Conservation (phyloP, 92 coral and sea anemone genomes). For the Desmophyllum pertusum region DNA sequence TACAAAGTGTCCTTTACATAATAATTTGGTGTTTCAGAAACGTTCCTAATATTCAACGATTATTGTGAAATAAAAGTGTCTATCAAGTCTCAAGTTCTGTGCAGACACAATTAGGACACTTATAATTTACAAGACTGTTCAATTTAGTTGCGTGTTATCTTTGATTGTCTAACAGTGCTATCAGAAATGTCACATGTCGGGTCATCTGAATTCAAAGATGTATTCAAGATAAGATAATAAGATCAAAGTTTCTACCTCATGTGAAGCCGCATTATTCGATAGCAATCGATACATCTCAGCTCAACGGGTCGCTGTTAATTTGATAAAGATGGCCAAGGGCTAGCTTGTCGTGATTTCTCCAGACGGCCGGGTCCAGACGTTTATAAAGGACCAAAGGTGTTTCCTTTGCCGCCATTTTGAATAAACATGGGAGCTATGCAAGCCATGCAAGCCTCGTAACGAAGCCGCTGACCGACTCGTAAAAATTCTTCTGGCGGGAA, state of each 20-base stretch:
- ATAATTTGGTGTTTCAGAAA: too few species aligned
- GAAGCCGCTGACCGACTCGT: constrained; percentile 4
- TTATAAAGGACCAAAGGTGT: too few species aligned
- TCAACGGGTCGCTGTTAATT: background rate
- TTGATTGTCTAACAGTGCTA: background rate
- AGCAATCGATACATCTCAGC: background rate
- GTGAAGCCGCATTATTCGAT: background rate
- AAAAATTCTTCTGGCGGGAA: too few species aligned
- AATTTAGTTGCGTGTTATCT: background rate
- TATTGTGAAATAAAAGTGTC: background rate
- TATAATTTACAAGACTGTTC: background rate
- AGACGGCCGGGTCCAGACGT: background rate
- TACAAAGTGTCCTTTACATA: too few species aligned
- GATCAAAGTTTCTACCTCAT: background rate
- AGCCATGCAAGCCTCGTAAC: background rate
- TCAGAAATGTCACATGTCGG: constrained; percentile 22
- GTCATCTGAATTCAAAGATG: too few species aligned
- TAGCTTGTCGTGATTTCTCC: too few species aligned
- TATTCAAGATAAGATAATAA: background rate
- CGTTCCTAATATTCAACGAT: too few species aligned
- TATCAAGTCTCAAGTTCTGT: background rate
- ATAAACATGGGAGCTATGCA: too few species aligned
- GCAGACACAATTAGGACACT: background rate
- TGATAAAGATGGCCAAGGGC: background rate
- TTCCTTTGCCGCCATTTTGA: background rate